Base-by-base conservation (phyloP, 2,888 invertebrate species). In the Petrophora chlorosata region DNA sequence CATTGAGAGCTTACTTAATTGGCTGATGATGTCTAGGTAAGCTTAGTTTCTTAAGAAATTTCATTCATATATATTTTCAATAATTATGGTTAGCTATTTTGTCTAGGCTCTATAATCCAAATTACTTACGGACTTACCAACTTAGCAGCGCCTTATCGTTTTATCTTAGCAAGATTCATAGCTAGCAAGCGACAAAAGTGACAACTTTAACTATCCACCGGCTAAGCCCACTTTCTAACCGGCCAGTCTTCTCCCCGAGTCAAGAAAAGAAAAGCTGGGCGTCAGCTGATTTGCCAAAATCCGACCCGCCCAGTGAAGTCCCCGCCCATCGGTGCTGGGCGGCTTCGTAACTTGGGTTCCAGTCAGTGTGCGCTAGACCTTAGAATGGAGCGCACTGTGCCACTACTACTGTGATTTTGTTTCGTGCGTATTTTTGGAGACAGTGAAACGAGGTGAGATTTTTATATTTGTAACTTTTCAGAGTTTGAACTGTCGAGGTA, bases 251-350 rank as follows among this genome's bases (percentile, higher is more conserved):
- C 73, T 76, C 65, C 73, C 82, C 71, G 70, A 63, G 63, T 53
- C 61, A 81, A 79, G 82, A 83, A 86, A 86, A 85, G 81, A 82
- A 82, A 63, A 70, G 53, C 50, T 54, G 53, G 63, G 72, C 67
- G 66, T 30, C 58, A 67, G 69, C 79, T 82, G 85, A 89, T 88
- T 89, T 86, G 88, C 70, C 67, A 70, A 50, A 42, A 26, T 5
- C 47, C 42, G 79, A 57, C 74, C 75, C 89, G 87, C 89, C 89
- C 78, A 84, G 65, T 67, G 1, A 13, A 61, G 14, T 79, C 84
- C 54, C 81, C 89, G 89, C 89, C 89, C 68, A 75, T 65, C 55
- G 25, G 19, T 50, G 52, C 70, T 80, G 82, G 87, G 87, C 79
- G 81, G 78, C 62, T 55, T 38, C 22, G 19, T 63, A 43, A 41